Conservation (phyloP, 2,113 vertebrate genomes). For the Monopterus albus region DNA sequence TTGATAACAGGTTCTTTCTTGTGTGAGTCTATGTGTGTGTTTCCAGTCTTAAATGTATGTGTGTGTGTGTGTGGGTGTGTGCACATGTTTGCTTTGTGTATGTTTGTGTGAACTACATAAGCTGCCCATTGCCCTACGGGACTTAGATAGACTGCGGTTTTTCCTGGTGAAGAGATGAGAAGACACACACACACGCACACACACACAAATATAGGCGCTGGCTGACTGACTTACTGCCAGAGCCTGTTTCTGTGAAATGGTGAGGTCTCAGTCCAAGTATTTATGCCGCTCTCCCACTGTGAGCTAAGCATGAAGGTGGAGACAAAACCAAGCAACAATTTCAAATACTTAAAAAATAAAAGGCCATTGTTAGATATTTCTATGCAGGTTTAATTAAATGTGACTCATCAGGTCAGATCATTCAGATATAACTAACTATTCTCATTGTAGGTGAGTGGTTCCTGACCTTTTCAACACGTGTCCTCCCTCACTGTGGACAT, state of each 20-base stretch:
- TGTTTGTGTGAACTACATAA: constrained; percentile 65
- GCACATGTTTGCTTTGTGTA: constrained; percentile 39
- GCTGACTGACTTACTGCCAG: constrained; percentile 43
- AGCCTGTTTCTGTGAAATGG: constrained; percentile 60
- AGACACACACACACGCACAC: constrained; percentile 36
- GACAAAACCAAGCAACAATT: background rate
- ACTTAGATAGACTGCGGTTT: constrained; percentile 56
- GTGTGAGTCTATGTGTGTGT: constrained; percentile 40
- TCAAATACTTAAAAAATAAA: background rate
- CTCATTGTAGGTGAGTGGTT: background rate
- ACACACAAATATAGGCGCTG: constrained; percentile 7
- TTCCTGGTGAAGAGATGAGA: constrained; percentile 62
- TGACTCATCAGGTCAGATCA: background rate
- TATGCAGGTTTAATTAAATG: background rate
- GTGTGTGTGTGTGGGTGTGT: constrained; percentile 41
- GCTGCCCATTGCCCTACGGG: constrained; percentile 72
- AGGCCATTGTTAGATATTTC: background rate
- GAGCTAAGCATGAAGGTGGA: background rate
- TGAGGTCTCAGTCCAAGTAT: constrained; percentile 37
- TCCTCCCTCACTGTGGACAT: too few species aligned
- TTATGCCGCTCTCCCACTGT: background rate
- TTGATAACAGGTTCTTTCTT: constrained; percentile 84
- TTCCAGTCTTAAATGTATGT: constrained; percentile 2
- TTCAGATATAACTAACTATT: background rate
- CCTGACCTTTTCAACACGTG: background rate